Evolutionary conservation across 64 coral and sea anemone genomes (phyloP).

Genomic region (Pocillopora verrucosa): DNA sequence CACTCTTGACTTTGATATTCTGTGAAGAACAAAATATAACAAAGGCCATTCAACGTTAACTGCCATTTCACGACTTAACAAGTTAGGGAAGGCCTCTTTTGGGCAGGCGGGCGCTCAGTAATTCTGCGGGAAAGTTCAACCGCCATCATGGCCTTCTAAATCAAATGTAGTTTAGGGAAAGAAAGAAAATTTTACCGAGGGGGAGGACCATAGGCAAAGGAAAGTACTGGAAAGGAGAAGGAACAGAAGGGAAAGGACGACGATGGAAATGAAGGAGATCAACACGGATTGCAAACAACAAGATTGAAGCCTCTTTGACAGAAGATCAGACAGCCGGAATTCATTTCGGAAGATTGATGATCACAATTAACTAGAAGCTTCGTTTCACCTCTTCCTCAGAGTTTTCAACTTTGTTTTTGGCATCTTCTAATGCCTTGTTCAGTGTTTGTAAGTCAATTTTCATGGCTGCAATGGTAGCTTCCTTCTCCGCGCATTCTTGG

Average conservation of each 20-base stretch:
- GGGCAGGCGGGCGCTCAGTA: too few relatives aligned
- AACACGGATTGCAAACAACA: too few relatives aligned
- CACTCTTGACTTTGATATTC: slow-evolving; percentile 78
- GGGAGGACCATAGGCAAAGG: not conserved
- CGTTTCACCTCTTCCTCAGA: slow-evolving; percentile 70
- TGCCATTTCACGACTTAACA: too few relatives aligned
- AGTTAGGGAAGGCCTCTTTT: too few relatives aligned
- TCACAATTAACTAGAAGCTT: not conserved
- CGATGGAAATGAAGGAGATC: too few relatives aligned
- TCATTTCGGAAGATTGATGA: not conserved
- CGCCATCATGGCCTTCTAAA: too few relatives aligned
- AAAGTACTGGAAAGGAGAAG: not conserved
- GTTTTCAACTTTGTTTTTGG: slow-evolving; percentile 46
- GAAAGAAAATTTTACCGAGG: too few relatives aligned
- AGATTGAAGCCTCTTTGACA: too few relatives aligned
- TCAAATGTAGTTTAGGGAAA: too few relatives aligned
- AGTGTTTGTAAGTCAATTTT: slow-evolving; percentile 68
- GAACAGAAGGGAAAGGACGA: too few relatives aligned
- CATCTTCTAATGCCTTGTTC: slow-evolving; percentile 48
- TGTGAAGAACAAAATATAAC: not conserved
- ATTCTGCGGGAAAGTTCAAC: too few relatives aligned
- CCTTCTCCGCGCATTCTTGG: slow-evolving; percentile 82
- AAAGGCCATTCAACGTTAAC: not conserved
- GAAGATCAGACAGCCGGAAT: too few relatives aligned
- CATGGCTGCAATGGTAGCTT: slow-evolving; percentile 65